Evolutionary conservation across 2,797 vertebrate genomes (phyloP).

Genomic region (Anniella stebbinsi): DNA sequence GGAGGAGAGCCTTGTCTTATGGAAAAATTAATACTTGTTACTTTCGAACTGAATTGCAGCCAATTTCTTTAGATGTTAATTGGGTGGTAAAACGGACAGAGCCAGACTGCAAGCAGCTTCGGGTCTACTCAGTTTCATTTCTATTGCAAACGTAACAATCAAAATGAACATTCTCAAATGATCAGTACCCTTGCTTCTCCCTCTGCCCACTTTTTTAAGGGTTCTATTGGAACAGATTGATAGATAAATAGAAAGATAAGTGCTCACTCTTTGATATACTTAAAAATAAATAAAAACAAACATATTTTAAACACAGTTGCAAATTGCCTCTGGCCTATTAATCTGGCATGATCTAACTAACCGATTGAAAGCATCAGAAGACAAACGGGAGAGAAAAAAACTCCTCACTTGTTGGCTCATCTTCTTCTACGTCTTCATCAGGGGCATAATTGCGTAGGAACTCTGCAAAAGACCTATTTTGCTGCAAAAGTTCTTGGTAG

Average conservation of each 20-base stretch:
- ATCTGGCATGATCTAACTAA: neutral
- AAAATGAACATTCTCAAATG: neutral
- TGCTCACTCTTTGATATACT: neutral
- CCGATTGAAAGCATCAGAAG: neutral
- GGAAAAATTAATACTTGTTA: neutral
- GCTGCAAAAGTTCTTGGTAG: conserved; percentile 88
- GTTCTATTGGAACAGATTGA: neutral
- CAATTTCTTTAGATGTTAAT: neutral
- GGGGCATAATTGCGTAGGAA: conserved; percentile 91
- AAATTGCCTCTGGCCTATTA: neutral
- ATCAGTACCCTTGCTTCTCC: neutral
- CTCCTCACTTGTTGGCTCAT: conserved; percentile 79
- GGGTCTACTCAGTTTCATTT: neutral
- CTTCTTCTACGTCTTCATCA: conserved; percentile 86
- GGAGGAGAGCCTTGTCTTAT: neutral
- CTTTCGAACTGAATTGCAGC: neutral
- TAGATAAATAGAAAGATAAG: neutral
- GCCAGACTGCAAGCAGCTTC: neutral
- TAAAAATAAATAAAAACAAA: neutral
- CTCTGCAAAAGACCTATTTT: conserved; percentile 91
- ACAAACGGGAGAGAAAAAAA: conserved; percentile 1
- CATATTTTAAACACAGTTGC: neutral
- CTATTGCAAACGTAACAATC: neutral
- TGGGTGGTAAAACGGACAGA: neutral
- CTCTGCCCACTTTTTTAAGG: neutral